Percentiles rank a stretch among this genome's conserved stretches.
These are phyloP conservation scores for Bugula neritina DNA, from an alignment of 2,888 invertebrate species.

Conservation along the genomic window DNA sequence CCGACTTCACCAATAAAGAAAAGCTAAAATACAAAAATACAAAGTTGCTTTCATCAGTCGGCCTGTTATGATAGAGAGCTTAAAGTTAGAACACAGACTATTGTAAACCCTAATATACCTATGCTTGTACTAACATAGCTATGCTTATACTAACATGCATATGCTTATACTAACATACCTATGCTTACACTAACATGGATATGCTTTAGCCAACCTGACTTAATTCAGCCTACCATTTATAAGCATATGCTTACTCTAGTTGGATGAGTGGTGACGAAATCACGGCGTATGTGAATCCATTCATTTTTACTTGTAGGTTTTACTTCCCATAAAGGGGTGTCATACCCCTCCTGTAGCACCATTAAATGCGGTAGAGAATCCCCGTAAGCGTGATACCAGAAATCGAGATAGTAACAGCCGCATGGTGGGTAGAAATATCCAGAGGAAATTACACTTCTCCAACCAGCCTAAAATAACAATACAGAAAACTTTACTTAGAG, in stretches of 20 bases:
- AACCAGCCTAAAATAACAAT: slow-evolving; percentile 1
- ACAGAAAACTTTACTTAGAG: not conserved
- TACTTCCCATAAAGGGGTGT: not conserved
- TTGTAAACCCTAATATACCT: too few relatives aligned
- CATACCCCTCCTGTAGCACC: slow-evolving; percentile 22
- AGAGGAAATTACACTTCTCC: slow-evolving; percentile 7
- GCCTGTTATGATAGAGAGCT: too few relatives aligned
- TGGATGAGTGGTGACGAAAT: not conserved
- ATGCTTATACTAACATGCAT: too few relatives aligned
- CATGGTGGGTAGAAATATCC: not conserved
- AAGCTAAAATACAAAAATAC: not conserved
- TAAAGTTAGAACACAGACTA: too few relatives aligned
- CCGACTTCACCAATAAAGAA: slow-evolving; percentile 14
- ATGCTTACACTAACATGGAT: too few relatives aligned
- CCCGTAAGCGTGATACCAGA: slow-evolving; percentile 24
- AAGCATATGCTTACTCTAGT: slow-evolving; percentile 14
- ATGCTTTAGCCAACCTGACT: too few relatives aligned
- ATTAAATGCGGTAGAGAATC: not conserved
- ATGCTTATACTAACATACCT: too few relatives aligned
- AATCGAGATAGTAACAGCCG: not conserved
- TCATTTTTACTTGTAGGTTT: not conserved
- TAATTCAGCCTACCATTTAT: too few relatives aligned
- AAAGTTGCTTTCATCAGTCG: too few relatives aligned
- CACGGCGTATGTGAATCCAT: not conserved
- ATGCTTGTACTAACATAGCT: too few relatives aligned